Base-by-base conservation (phyloP, 2,888 invertebrate species). In the Diarsia brunnea region DNA sequence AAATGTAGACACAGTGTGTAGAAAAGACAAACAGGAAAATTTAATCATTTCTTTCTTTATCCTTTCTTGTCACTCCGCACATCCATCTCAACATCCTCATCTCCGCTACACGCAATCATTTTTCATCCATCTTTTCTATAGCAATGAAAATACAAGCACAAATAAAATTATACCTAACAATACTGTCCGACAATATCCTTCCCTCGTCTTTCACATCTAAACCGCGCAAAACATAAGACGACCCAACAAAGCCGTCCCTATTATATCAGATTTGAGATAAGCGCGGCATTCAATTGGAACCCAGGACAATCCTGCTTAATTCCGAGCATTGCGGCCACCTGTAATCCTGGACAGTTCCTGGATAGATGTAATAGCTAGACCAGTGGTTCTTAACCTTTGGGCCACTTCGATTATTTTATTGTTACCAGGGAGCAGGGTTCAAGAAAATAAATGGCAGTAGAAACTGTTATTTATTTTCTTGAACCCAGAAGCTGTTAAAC, bases 221-320 rank as follows among this genome's bases (percentile, higher is more conserved):
- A 45, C 27, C n/a, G 19, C 43, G 63, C 68, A 65, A 80, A 77
- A 77, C 61, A 45, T 51, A 82, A 55, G 77, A 84, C 77, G 49
- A 60, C 68, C 45, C 47, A 47, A 21, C 24, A 77, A 63, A 81
- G 68, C 81, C 70, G n/a, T 55, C 69, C 58, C 65, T 75, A 75
- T 84, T 69, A 78, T 78, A 84, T 81, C 68, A 75, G 74, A 81
- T 82, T 58, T 60, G 7, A 81, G 81, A 84, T 86, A 73, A 84
- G 69, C 75, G 55, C 64, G 69, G 80, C 63, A 87, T 86, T 85
- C 79, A 85, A 87, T 87, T 80, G 73, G 47, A 73, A 63, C 60
- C 63, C 68, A 94, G 97, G 79, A 97, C 98, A 78, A 96, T 82
- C 74, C 71, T 55, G 69, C 43, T 79, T 81, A 84, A 81, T 79